Evolutionary conservation across 2,797 vertebrate species (phyloP).

Genomic region (Hemibagrus guttatus): DNA sequence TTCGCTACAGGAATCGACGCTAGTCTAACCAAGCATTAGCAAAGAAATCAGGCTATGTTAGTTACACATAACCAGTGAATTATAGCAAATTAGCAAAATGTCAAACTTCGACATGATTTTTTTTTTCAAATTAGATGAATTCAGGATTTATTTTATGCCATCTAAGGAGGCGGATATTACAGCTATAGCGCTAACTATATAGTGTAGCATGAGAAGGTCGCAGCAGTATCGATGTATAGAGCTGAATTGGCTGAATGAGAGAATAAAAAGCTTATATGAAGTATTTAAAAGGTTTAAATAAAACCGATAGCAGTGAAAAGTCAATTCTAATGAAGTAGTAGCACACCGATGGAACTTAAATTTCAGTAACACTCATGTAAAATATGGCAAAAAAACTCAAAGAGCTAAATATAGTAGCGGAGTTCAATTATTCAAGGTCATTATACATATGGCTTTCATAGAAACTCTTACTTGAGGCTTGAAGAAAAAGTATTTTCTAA

Average conservation of each 20-base stretch:
- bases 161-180: not conserved
- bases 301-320: not conserved
- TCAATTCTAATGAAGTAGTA: not conserved
- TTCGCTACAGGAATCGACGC: not conserved
- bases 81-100: not conserved
- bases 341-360: not conserved
- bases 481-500: not conserved
- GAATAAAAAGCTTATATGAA: not conserved
- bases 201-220: not conserved
- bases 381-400: not conserved
- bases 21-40: not conserved
- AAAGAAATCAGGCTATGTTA: not conserved
- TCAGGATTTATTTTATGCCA: too few species aligned
- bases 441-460: not conserved
- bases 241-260: not conserved
- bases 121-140: not conserved
- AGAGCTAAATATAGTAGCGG: not conserved
- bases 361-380: not conserved
- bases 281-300: not conserved
- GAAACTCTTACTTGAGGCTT: not conserved
- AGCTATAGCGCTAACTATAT: not conserved
- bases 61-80: not conserved
- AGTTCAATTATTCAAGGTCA: not conserved
- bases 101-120: too few species aligned
- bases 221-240: not conserved